Conservation (phyloP, 2,113 vertebrate species). For the Microcebus griseorufus region DNA sequence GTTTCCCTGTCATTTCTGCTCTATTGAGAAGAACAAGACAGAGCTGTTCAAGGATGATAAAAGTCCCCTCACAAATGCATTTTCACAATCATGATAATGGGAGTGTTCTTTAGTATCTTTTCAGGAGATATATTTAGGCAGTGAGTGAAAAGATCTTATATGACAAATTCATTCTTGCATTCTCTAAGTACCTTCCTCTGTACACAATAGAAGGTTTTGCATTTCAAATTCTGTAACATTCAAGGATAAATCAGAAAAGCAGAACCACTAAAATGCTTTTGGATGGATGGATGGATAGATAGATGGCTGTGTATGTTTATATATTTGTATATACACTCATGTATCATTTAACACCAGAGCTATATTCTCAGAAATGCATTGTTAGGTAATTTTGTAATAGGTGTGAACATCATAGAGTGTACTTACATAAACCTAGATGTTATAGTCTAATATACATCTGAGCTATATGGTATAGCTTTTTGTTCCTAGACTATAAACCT, state of each 20-base stretch:
- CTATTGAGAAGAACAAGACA: not conserved
- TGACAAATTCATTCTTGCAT: not conserved
- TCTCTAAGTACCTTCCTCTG: not conserved
- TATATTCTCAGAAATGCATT: not conserved
- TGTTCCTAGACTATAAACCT: not conserved
- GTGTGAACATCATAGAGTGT: not conserved
- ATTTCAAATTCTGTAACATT: not conserved
- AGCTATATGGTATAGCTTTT: not conserved
- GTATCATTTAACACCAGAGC: not conserved
- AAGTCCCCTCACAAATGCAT: not conserved
- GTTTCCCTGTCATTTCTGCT: not conserved
- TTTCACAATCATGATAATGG: not conserved
- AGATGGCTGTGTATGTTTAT: not conserved
- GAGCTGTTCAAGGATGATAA: not conserved
- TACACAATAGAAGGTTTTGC: not conserved
- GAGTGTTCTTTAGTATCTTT: not conserved
- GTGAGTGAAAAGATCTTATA: not conserved
- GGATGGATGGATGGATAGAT: not conserved
- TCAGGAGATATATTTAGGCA: not conserved
- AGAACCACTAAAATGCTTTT: not conserved
- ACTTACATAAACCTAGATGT: not conserved
- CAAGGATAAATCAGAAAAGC: not conserved
- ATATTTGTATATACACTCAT: not conserved
- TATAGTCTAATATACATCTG: not conserved
- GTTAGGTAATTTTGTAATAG: not conserved